Conservation (phyloP, 2,113 vertebrate genomes). For the Hepsetus odoe region DNA sequence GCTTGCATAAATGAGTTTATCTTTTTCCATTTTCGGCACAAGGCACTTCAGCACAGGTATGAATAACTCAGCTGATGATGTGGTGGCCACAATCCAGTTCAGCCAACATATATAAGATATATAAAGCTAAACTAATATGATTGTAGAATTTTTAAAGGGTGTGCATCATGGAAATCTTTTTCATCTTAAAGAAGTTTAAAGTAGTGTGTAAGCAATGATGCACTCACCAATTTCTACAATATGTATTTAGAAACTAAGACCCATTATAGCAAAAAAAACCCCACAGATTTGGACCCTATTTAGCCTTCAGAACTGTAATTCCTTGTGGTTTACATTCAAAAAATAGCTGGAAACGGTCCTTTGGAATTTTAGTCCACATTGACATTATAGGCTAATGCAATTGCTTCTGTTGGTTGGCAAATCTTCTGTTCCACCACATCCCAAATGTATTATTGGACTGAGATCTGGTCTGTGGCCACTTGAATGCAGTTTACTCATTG, state of each 20-base stretch:
- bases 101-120: background rate
- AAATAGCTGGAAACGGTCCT: no score
- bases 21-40: slow-evolving; percentile 20
- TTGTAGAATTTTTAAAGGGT: background rate
- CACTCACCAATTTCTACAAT: background rate
- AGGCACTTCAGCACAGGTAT: background rate
- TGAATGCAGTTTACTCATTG: no score
- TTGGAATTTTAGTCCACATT: no score
- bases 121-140: background rate
- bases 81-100: background rate
- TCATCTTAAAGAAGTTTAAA: background rate
- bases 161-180: background rate
- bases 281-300: no score
- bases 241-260: background rate
- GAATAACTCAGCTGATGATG: background rate
- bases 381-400: no score
- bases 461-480: no score
- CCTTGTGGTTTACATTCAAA: no score
- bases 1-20: slow-evolving; percentile 27
- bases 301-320: no score
- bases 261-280: no score
- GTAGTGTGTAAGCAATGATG: background rate
- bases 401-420: no score
- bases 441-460: no score
- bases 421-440: no score